phyloP scores from a whole-genome alignment of 1,140 invertebrate species.

The Drosophila nikananu region DNA sequence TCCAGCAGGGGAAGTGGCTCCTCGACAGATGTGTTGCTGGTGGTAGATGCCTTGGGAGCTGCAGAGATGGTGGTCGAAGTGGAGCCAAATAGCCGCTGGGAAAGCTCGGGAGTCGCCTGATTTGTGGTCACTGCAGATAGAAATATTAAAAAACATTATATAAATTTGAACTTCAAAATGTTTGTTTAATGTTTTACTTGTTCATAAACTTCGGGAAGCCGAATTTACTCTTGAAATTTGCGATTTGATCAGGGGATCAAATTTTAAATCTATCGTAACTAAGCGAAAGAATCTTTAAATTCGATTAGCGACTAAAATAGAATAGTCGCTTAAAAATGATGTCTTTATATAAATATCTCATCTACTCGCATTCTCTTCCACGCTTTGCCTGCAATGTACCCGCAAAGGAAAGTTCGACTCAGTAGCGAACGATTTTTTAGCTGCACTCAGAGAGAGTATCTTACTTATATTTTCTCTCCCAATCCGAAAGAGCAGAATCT shows the following conservation, averaged over 20 bases:
- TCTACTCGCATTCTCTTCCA: too few relatives aligned
- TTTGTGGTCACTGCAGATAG: slow-evolving; percentile 12
- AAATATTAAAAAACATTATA: background rate
- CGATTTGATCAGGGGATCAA: too few relatives aligned
- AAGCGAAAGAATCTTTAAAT: too few relatives aligned
- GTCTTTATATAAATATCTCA: too few relatives aligned
- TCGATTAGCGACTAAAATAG: too few relatives aligned
- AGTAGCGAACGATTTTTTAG: background rate
- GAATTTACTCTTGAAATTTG: too few relatives aligned
- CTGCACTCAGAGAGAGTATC: too few relatives aligned
- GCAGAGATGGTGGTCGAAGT: slow-evolving; percentile 47
- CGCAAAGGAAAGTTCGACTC: background rate
- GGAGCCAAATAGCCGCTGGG: slow-evolving; percentile 75
- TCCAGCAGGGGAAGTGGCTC: slow-evolving; percentile 30
- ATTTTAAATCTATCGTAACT: too few relatives aligned
- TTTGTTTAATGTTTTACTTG: background rate
- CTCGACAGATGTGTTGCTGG: background rate
- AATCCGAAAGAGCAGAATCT: too few relatives aligned
- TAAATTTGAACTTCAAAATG: background rate
- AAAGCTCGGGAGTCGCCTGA: slow-evolving; percentile 70
- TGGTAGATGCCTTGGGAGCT: slow-evolving; percentile 11
- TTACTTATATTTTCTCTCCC: too few relatives aligned
- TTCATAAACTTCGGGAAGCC: background rate
- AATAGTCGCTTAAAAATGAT: too few relatives aligned
- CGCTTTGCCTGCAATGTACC: background rate